Base-by-base conservation (phyloP, 2,888 invertebrate genomes). In the Xestobium rufovillosum region DNA sequence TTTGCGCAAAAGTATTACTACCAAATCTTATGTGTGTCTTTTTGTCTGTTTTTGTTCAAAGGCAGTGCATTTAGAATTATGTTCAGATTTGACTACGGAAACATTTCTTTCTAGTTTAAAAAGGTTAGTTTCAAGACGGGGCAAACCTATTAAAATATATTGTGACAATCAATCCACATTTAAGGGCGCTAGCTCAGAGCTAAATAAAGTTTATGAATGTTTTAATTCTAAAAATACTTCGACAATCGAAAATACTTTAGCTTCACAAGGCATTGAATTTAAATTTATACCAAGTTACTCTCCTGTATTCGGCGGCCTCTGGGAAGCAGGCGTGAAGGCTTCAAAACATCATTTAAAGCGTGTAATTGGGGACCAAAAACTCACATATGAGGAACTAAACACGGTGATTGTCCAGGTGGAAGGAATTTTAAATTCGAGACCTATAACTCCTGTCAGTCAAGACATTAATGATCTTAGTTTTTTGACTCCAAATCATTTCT, bases 281-380 rank as follows among this genome's bases (percentile, higher is more conserved):
- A 36, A 50, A 9, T 54, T 52, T 27, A 52, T 49, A 27, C 51
- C 54, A 1, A 42, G 50, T n/a, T 44, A 43, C 26, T 47, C 51
- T n/a, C 52, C 53, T 3, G 48, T 48, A 10, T 51, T 51, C 27
- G 56, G 50, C 3, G 53, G 56, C n/a, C n/a, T n/a, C n/a, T n/a
- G n/a, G n/a, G n/a, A n/a, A n/a, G n/a, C n/a, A n/a, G n/a, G n/a
- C n/a, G n/a, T n/a, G n/a, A n/a, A n/a, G n/a, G n/a, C n/a, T n/a
- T n/a, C n/a, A n/a, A n/a, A n/a, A n/a, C n/a, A n/a, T n/a, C n/a
- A n/a, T n/a, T n/a, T n/a, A n/a, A n/a, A n/a, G n/a, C n/a, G n/a
- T n/a, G n/a, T n/a, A n/a, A n/a, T n/a, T n/a, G n/a, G n/a, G n/a
- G n/a, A n/a, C n/a, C n/a, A n/a, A n/a, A n/a, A n/a, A n/a, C n/a